Base-by-base conservation (phyloP, 2,797 vertebrate species). In the Stomatorhinus walkeri region DNA sequence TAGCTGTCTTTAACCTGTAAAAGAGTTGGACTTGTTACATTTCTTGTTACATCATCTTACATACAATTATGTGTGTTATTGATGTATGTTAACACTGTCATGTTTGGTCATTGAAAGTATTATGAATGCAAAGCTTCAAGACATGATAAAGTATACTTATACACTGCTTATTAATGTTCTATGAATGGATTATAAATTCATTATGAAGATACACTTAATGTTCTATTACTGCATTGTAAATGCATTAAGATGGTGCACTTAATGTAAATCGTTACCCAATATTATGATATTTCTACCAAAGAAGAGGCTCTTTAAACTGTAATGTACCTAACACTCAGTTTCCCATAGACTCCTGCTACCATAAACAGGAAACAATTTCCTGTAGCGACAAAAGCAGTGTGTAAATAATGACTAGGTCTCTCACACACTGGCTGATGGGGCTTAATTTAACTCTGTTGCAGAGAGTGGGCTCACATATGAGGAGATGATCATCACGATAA, bases 401-500 rank as follows among this genome's bases (percentile, higher is more conserved):
- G 72, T 7, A 43, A 40, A 76, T 36, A 6, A n/a, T 28, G 22
- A 28, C 24, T 32, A 84, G n/a, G n/a, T 5, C 59, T 10, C 28
- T 28, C 22, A 51, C 4, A 49, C 64, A 5, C 28, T 68, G 4
- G 4, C 64, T 16, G 3, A 68, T 32, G 64, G 64, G 9, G 10
- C 12, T 32, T 68, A 68, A 68, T 14, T 5, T 68, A 32, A 48
- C 28, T 36, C 85, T 40, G 52, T 52, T 59, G 16, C 24, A 86
- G 85, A 54, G 6, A 51, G 7, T 22, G 56, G 46, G 85, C 76
- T 93, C 59, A 90, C 56, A 43, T 54, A 89, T 48, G 90, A 91
- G 48, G 91, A 93, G 85, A 84, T 56, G 4, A 87, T 90, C 40
- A 59, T 92, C 76, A 92, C 92, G 1, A 89, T 89, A 14, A 76